A percentile compares a stretch with the other conserved stretches of the same genome.
Evolutionary conservation across 2,888 invertebrate genomes (phyloP).

Genomic region (Dryococelus australis): DNA sequence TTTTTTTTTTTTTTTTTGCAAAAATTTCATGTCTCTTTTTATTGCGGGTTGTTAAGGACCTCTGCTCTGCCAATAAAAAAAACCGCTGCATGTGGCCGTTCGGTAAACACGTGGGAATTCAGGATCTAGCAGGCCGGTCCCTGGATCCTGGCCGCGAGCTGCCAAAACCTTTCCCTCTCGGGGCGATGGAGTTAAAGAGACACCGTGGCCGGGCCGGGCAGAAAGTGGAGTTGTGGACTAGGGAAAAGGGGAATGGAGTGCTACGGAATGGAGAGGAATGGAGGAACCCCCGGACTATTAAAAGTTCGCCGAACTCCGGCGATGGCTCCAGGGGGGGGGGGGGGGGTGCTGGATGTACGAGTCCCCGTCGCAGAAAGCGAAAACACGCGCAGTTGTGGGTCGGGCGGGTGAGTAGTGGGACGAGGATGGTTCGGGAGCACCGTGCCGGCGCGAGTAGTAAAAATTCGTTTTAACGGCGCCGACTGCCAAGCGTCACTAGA

Average conservation of each 20-base stretch:
- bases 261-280: not conserved
- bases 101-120: not conserved
- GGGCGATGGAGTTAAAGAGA: not conserved
- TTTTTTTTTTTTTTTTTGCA: too few relatives aligned
- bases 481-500: too few relatives aligned
- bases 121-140: not conserved
- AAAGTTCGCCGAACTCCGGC: not conserved
- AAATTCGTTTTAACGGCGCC: too few relatives aligned
- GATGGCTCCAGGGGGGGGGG: too few relatives aligned
- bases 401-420: not conserved
- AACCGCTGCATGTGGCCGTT: not conserved
- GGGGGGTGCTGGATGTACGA: not conserved
- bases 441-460: not conserved
- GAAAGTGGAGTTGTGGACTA: not conserved
- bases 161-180: too few relatives aligned
- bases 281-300: not conserved
- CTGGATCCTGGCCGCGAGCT: not conserved
- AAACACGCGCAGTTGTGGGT: not conserved
- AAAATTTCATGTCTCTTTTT: too few relatives aligned
- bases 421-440: not conserved
- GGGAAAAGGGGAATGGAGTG: not conserved
- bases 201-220: not conserved
- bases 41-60: too few relatives aligned
- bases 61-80: too few relatives aligned
- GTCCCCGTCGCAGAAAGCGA: not conserved